Base-by-base conservation (phyloP, 2,113 vertebrate species). In the Takifugu bimaculatus region DNA sequence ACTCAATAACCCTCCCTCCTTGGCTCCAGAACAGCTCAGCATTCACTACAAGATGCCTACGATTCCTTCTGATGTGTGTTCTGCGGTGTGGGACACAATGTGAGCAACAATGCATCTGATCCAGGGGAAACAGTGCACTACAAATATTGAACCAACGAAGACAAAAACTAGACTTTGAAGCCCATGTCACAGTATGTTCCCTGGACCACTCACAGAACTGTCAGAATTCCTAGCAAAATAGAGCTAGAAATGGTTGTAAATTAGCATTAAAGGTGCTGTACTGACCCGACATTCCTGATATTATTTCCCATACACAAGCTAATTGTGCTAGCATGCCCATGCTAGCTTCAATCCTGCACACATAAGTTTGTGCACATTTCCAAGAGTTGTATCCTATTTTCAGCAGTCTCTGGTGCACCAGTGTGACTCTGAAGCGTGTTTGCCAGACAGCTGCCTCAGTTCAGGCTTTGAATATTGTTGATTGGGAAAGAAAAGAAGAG, bases 11-110 rank as follows among this genome's bases (percentile, higher is more conserved):
- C 84, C 65, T 60, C 1, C 57, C 76, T 75, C 65, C 72, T 78
- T 51, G 85, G 85, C 80, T 93, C 75, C 79, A 63, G 86, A 88
- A 77, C 81, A 81, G 84, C 90, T 85, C 90, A 86, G 88, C 66
- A 88, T 85, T 90, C 87, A 85, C 81, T 74, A 86, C 91, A 85
- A 90, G 93, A 98, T 94, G 93, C 94, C 93, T 91, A 90, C 95
- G 93, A 96, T 95, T 96, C 95, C 94, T 91, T 77, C 77, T 77
- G 88, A 86, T 88, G 88, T 85, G 85, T 91, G 91, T 92, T 77
- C 63, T 77, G 35, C 35, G 35, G 35, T 11, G 35, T 39, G 35
- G 35, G 35, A 39, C 35, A 39, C 35, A 39, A 39, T 39, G 35
- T 39, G 35, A 39, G 35, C 35, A 39, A 39, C 35, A 39, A 39